A percentile compares a stretch with the other conserved stretches of the same genome.
These are phyloP conservation scores for Pelodiscus sinensis DNA, from an alignment of 2,113 vertebrate genomes.

Conservation along the genomic window DNA sequence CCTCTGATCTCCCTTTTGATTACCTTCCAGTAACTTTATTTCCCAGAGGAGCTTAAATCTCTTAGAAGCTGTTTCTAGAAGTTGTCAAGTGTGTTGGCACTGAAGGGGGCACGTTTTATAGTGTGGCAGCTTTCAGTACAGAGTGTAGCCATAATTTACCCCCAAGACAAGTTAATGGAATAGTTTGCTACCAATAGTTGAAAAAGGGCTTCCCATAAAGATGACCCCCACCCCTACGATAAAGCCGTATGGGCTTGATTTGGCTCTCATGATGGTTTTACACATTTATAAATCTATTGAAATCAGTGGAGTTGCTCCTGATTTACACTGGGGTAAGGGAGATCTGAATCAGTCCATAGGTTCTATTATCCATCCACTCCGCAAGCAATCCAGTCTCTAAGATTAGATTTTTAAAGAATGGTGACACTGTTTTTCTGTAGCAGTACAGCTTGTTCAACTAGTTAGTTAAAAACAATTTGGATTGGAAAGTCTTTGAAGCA, in stretches of 20 bases:
- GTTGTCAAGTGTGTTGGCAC: neutral
- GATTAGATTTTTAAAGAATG: neutral
- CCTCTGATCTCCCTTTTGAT: constrained; percentile 1
- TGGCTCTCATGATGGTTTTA: neutral
- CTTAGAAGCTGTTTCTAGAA: neutral
- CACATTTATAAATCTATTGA: too few species aligned
- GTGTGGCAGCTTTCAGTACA: neutral
- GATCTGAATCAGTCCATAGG: neutral
- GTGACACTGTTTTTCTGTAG: neutral
- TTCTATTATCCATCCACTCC: neutral
- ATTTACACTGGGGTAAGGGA: neutral
- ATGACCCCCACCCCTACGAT: neutral
- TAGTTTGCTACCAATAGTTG: neutral
- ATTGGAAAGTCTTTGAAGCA: neutral
- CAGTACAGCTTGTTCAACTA: neutral
- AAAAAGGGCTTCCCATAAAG: accelerated
- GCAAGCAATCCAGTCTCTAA: neutral
- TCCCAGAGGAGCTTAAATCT: neutral
- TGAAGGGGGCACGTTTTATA: neutral
- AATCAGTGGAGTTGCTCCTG: too few species aligned
- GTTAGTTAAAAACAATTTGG: neutral
- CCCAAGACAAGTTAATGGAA: neutral
- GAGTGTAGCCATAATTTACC: neutral
- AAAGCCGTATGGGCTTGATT: neutral
- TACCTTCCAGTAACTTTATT: neutral